Conservation (phyloP, 2,113 vertebrate genomes). For the Anoplopoma fimbria region DNA sequence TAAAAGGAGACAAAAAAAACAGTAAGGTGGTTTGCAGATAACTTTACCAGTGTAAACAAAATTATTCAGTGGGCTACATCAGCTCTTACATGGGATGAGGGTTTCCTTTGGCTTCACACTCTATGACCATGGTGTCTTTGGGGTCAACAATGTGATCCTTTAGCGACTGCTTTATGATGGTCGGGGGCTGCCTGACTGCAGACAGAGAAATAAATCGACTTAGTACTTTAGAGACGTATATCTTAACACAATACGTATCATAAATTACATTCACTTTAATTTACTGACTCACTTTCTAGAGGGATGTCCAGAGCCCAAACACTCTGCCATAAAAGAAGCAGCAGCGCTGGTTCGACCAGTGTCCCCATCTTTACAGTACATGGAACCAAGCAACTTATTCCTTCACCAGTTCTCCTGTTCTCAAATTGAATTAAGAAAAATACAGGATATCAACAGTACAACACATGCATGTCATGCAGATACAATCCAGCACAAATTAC, state of each 20-base stretch:
- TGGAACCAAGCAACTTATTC: constrained; percentile 51
- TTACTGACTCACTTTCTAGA: constrained; percentile 89
- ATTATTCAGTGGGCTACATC: neutral
- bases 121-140: constrained; percentile 93
- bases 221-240: neutral
- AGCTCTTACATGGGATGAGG: constrained; percentile 91
- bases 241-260: neutral
- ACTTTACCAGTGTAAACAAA: neutral
- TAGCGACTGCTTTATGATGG: constrained; percentile 94
- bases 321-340: constrained; percentile 83
- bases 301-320: constrained; percentile 88
- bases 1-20: neutral
- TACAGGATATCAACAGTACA: neutral
- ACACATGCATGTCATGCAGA: neutral
- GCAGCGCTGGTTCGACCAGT: constrained; percentile 72
- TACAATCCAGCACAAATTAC: neutral
- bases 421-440: neutral
- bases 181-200: constrained; percentile 94
- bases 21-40: neutral
- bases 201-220: constrained; percentile 18
- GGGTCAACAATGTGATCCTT: constrained; percentile 97
- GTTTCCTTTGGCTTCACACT: constrained; percentile 96
- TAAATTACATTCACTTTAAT: neutral
- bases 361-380: constrained; percentile 83
- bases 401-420: constrained; percentile 44